Percentiles rank a stretch among this genome's conserved stretches.
Evolutionary conservation across 2,888 invertebrate genomes (phyloP).

Genomic region (Lagria hirta): DNA sequence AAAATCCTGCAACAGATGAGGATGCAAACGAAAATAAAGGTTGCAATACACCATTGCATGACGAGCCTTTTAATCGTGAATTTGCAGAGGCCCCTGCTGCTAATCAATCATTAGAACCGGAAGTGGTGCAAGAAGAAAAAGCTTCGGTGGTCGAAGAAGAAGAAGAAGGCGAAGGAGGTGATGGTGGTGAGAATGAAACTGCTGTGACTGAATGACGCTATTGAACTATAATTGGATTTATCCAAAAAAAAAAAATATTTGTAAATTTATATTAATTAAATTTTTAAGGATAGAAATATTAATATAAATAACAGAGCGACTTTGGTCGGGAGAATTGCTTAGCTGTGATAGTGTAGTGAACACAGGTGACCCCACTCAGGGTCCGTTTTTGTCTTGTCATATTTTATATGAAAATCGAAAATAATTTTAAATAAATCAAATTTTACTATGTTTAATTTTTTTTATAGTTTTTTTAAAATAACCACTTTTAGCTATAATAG

Average conservation of each 20-base stretch:
- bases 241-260: too few species aligned
- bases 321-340: too few species aligned
- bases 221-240: too few species aligned
- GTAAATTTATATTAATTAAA: too few species aligned
- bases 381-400: slow-evolving; percentile 33
- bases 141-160: slow-evolving; percentile 10
- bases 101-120: slow-evolving; percentile 19
- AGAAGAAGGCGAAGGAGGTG: too few species aligned
- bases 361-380: slow-evolving; percentile 49
- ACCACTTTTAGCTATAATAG: too few species aligned
- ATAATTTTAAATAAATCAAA: too few species aligned
- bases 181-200: neutral
- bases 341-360: slow-evolving; percentile 54
- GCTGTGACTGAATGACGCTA: slow-evolving; percentile 2
- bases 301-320: too few species aligned
- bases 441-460: too few species aligned
- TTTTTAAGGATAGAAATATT: too few species aligned
- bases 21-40: slow-evolving; percentile 25
- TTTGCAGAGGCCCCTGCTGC: slow-evolving; percentile 14
- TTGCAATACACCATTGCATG: slow-evolving; percentile 32
- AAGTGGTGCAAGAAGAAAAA: slow-evolving; percentile 3
- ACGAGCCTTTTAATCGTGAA: slow-evolving; percentile 27
- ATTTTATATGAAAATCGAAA: slow-evolving; percentile 28
- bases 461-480: too few species aligned
- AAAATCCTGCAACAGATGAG: neutral